phyloP scores from a whole-genome alignment of 1,140 invertebrate species.

The Anastatus disparis region DNA sequence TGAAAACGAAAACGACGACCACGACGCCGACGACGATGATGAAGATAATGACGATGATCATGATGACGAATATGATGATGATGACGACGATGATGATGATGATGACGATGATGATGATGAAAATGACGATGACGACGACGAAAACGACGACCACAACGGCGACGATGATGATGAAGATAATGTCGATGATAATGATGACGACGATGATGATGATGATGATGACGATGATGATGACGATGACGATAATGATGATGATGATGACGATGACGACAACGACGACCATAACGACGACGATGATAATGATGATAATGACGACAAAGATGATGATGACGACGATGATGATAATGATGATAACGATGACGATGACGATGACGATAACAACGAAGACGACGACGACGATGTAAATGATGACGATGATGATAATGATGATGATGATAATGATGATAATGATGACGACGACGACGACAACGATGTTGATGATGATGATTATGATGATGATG shows the following conservation, averaged over 20 bases:
- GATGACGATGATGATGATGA: background rate
- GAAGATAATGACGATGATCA: background rate
- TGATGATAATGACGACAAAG: background rate
- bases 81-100: background rate
- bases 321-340: background rate
- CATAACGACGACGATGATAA: background rate
- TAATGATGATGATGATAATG: too few relatives aligned
- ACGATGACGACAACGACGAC: background rate
- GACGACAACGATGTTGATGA: background rate
- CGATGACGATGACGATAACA: background rate
- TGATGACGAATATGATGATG: background rate
- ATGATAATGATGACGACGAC: background rate
- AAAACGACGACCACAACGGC: background rate
- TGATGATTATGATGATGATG: constrained; percentile 5
- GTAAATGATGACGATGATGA: too few relatives aligned
- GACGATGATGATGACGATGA: background rate
- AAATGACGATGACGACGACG: background rate
- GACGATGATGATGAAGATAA: background rate
- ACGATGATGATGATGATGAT: background rate
- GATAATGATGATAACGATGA: background rate
- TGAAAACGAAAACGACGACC: too few relatives aligned
- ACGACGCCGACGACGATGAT: too few relatives aligned
- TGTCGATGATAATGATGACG: background rate
- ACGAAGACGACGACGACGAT: background rate
- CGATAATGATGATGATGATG: background rate